Evolutionary conservation across 2,888 invertebrate species (phyloP), one percentile per base, ranked within the genome.

Genomic region (Caenorhabditis imperialis): DNA sequence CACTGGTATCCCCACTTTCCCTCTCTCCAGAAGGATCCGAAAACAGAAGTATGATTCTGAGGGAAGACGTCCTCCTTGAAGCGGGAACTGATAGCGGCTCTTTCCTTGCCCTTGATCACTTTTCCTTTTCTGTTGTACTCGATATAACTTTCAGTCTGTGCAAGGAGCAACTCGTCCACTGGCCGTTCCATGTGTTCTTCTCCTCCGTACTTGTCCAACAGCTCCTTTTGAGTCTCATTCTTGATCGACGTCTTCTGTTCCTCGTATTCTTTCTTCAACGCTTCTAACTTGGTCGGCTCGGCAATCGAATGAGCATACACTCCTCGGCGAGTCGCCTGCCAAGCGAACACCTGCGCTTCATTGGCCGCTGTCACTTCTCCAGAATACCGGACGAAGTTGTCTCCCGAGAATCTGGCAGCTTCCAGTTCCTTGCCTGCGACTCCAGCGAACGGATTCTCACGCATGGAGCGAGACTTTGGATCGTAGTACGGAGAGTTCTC

Each of bases 401-500:
- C 99, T 27, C 99, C 99, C 20, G 93, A 92, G 90, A 95, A 98
- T 45, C 85, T 82, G 27, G 85, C 87, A 3, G 86, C 84, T 61
- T 87, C 85, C 8, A 73, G 51, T 42, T 87, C 86, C 55, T 85
- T 87, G n/a, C 87, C 86, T 27, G 84, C 81, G 10, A 85, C 71
- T 37, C 81, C 81, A 57, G 92, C 92, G 84, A 94, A 93, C 0
- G 96, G 96, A 90, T 96, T 95, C 83, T 97, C 97, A 78, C 99
- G 92, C 99, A 99, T 99, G 0, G 98, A 95, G 67, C 99, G 91
- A 0, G 98, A 97, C 90, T 99, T 99, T 0, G 99, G 99, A 90
- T 99, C 99, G 89, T 99, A 99, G 90, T 96, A 97, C 0, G 99
- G 98, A 0, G 97, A 98, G 89, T 96, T 95, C 0, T 94, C 94